A percentile compares a stretch with the other conserved stretches of the same genome.
These are phyloP conservation scores for Suricata suricatta DNA, from an alignment of 2,113 vertebrate species.

Conservation along the genomic window DNA sequence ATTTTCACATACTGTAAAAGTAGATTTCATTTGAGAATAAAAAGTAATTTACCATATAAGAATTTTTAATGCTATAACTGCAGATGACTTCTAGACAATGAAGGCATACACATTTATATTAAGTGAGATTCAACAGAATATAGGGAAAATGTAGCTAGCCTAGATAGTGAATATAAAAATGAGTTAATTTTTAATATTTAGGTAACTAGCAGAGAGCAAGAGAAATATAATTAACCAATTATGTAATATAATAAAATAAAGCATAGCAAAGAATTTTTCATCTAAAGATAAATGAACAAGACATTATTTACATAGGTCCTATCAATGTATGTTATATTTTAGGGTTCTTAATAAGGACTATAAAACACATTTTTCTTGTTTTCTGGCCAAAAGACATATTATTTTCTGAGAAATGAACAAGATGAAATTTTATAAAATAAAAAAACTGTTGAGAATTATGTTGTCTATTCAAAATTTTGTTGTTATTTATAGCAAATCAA, in stretches of 20 bases:
- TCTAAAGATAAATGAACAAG: not conserved
- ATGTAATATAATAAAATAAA: conserved; percentile 9
- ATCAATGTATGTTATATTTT: not conserved
- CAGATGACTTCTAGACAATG: not conserved
- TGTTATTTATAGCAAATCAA: not conserved
- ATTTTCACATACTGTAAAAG: conserved; percentile 2
- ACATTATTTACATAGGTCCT: not conserved
- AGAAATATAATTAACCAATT: not conserved
- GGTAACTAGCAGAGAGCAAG: not conserved
- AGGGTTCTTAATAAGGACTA: not conserved
- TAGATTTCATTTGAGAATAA: not conserved
- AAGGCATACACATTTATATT: not conserved
- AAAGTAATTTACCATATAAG: not conserved
- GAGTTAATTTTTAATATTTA: not conserved
- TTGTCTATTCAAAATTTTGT: not conserved
- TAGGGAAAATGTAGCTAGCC: not conserved
- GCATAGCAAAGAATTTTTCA: not conserved
- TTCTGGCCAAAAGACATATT: not conserved
- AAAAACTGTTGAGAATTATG: not conserved
- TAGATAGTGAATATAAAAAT: not conserved
- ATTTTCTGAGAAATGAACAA: not conserved
- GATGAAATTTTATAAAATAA: not conserved
- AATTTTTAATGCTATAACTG: not conserved
- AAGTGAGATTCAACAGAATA: not conserved
- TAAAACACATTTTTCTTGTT: not conserved